Base-by-base conservation (phyloP, 2,113 vertebrate species). In the Megalops atlanticus region DNA sequence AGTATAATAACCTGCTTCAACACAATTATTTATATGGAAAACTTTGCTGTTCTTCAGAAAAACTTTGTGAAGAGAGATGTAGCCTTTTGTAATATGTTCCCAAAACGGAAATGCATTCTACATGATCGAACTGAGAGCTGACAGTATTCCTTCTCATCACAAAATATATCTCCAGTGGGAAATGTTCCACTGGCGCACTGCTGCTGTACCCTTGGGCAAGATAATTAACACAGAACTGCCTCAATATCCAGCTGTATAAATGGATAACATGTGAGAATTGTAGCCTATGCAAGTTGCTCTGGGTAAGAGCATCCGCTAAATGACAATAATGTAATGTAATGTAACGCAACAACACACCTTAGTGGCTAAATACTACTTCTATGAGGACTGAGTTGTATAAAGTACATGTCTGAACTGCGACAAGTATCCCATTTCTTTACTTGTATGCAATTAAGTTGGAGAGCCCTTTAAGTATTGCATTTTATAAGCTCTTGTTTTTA, bases 41-140 rank as follows among this genome's bases (percentile, higher is more conserved):
- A n/a, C 5, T n/a, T 64, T 10, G 31, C 5, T 31, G 3, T 31
- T 21, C n/a, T 64, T 64, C 24, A 11, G 58, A 31, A 21, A 58
- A 74, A 24, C 40, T 21, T 27, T 41, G 45, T 74, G 6, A 1
- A 27, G 72, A 12, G 33, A 5, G 18, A 41, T 43, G 8, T 73
- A 24, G 3, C 21, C 36, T 74, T 39, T 33, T 68, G 38, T 49
- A 77, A 80, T 80, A 79, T 27, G 78, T 84, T 84, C 80, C 78
- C 85, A 85, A 90, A 89, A 85, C 89, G 83, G 86, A 89, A 90
- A 88, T 82, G 81, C 87, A 88, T 86, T 88, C 82, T 83, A 86
- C 83, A 83, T 86, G 84, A 88, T 81, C 86, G 84, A 82, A 87
- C 24, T 39, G 83, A 82, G 80, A 80, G 80, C 68, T 41, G 76